These are phyloP conservation scores for Chaetodon trifasciatus DNA, from an alignment of 2,797 vertebrate genomes.

Conservation along the genomic window DNA sequence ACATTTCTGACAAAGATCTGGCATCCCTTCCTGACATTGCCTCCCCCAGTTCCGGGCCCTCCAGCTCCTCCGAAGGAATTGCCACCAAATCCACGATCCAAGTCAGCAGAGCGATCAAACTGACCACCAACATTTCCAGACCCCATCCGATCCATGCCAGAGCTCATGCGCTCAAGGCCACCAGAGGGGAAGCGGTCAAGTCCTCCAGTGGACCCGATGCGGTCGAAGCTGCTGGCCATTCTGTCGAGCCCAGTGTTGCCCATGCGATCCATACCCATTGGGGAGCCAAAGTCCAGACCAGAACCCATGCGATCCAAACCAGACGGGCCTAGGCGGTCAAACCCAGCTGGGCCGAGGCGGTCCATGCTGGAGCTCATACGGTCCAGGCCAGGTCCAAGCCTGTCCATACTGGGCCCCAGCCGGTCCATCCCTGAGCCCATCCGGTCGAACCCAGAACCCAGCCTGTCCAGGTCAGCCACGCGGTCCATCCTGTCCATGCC, in stretches of 20 bases:
- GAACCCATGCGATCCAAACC: slow-evolving; percentile 92
- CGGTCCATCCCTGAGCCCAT: slow-evolving; percentile 92
- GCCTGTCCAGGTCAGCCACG: slow-evolving; percentile 88
- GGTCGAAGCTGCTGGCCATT: slow-evolving; percentile 88
- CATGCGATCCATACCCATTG: slow-evolving; percentile 94
- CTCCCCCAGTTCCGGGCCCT: slow-evolving; percentile 87
- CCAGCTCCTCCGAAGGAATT: slow-evolving; percentile 90
- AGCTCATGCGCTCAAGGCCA: slow-evolving; percentile 85
- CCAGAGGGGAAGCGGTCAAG: slow-evolving; percentile 82
- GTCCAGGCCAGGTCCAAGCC: slow-evolving; percentile 89
- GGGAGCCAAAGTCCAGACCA: slow-evolving; percentile 90
- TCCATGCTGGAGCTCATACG: slow-evolving; percentile 92
- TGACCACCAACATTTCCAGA: slow-evolving; percentile 86
- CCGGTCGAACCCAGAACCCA: slow-evolving; percentile 90
- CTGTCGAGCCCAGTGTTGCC: slow-evolving; percentile 89
- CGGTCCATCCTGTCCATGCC: slow-evolving; percentile 94
- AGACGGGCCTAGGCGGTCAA: slow-evolving; percentile 90
- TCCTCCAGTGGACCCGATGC: slow-evolving; percentile 80
- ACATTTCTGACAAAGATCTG: slow-evolving; percentile 99
- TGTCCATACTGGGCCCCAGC: slow-evolving; percentile 91
- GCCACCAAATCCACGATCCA: slow-evolving; percentile 95
- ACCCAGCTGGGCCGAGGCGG: slow-evolving; percentile 90
- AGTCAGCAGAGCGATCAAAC: slow-evolving; percentile 93
- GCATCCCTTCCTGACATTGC: slow-evolving; percentile 93
- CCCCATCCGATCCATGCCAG: slow-evolving; percentile 85